Base-by-base conservation (phyloP, 2,888 invertebrate genomes). In the Pseudanteris insignis region DNA sequence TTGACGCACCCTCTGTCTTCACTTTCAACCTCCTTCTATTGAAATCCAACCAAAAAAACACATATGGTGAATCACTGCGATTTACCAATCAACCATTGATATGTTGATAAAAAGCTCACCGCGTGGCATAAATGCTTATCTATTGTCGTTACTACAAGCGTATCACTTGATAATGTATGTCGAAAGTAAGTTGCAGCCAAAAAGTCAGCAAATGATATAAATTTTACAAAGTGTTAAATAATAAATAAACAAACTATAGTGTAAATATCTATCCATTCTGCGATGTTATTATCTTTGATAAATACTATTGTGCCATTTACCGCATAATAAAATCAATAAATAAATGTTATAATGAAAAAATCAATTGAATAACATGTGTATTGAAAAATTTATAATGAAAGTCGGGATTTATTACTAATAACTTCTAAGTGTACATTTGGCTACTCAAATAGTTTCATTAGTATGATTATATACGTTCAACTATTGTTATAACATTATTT, bases 251-350 rank as follows among this genome's bases (percentile, higher is more conserved):
- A 32, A 41, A 47, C 4, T 54, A 54, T 53, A 57, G 32, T 63
- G 63, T 63, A 63, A 63, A 63, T 63, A 57, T 47, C 15, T 51
- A 36, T 57, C 51, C 55, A 41, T 47, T 46, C 37, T 51, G 44
- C 51, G 46, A 41, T 36, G 24, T 30, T 32, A 58, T 48, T 47
- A 47, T 43, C 61, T 55, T 50, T 54, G 61, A 61, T 55, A 61
- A 53, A 40, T 53, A 47, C 40, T 54, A 61, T 32, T 61, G 55
- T 61, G 55, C 61, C 61, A 54, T 33, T 50, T 50, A 44, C 50
- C 30, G 28, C 54, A 44, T 54, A 30, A 18, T 38, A 38, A n/a
- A n/a, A n/a, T n/a, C n/a, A n/a, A 24, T 50, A 37, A 50, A 34
- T 48, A 37, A 46, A 47, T 47, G 43, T 53, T 36, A 41, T n/a